phyloP scores from a whole-genome alignment of 1,140 invertebrate genomes.

The Lepidurus apus region DNA sequence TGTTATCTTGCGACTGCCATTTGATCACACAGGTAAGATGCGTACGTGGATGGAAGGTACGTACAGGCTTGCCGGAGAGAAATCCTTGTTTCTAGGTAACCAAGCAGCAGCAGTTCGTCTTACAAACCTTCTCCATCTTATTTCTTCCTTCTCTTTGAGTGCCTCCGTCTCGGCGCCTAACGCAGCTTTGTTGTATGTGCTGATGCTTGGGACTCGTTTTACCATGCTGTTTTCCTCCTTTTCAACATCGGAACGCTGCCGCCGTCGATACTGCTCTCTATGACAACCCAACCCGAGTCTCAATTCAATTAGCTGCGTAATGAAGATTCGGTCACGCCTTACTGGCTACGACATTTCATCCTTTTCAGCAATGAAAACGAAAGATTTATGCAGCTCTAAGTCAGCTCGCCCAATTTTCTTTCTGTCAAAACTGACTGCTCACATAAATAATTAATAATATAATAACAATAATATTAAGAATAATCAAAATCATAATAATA shows the following conservation, averaged over 20 bases:
- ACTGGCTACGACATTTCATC: neutral
- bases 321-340: neutral
- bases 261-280: neutral
- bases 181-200: neutral
- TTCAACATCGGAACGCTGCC: neutral
- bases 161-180: neutral
- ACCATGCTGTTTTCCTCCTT: neutral
- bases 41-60: neutral
- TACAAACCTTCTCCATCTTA: neutral
- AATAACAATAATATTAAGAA: too few relatives aligned
- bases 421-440: too few relatives aligned
- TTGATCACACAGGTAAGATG: constrained; percentile 19
- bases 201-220: neutral
- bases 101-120: neutral
- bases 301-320: neutral
- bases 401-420: too few relatives aligned
- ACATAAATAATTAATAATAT: too few relatives aligned
- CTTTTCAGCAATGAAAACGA: neutral
- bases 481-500: too few relatives aligned
- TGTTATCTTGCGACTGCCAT: neutral
- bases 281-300: constrained; percentile 12
- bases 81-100: constrained; percentile 19
- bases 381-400: too few relatives aligned
- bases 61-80: neutral
- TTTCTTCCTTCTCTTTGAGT: constrained; percentile 5